phyloP scores from a whole-genome alignment of 2,797 vertebrate species.

The Microctenopoma stevenorrisi region DNA sequence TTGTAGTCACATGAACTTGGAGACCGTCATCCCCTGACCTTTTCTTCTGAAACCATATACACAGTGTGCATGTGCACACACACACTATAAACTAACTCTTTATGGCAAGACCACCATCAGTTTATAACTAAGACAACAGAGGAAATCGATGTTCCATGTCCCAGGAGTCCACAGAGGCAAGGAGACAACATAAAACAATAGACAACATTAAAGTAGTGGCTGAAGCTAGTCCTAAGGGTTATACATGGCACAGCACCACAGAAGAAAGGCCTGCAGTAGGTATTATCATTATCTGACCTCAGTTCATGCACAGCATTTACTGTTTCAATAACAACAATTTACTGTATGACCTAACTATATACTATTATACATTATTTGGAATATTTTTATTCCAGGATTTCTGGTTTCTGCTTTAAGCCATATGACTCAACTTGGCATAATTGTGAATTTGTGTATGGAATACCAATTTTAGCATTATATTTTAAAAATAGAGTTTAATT shows the following conservation, averaged over 20 bases:
- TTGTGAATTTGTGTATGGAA: too few species aligned
- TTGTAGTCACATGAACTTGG: conserved; percentile 45
- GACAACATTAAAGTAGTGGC: neutral
- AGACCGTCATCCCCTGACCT: conserved; percentile 57
- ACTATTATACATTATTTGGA: too few species aligned
- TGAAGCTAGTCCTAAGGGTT: neutral
- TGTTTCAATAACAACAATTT: too few species aligned
- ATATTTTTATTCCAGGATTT: too few species aligned
- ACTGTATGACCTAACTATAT: too few species aligned
- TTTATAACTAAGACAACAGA: conserved; percentile 35
- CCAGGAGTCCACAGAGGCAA: conserved; percentile 40
- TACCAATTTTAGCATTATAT: too few species aligned
- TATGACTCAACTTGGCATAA: too few species aligned
- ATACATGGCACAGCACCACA: conserved; percentile 1
- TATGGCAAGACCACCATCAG: conserved; percentile 24
- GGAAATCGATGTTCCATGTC: conserved; percentile 27
- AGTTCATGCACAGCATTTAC: too few species aligned
- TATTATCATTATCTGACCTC: too few species aligned
- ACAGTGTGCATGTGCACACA: conserved; percentile 4
- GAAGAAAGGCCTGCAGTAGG: neutral
- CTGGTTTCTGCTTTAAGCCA: neutral
- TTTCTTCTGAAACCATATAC: conserved; percentile 40
- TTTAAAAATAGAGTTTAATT: too few species aligned
- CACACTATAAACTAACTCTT: conserved; percentile 3
- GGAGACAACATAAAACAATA: conserved; percentile 1